These are phyloP conservation scores for Portevinia maculata DNA, from an alignment of 2,888 invertebrate genomes.

Conservation along the genomic window DNA sequence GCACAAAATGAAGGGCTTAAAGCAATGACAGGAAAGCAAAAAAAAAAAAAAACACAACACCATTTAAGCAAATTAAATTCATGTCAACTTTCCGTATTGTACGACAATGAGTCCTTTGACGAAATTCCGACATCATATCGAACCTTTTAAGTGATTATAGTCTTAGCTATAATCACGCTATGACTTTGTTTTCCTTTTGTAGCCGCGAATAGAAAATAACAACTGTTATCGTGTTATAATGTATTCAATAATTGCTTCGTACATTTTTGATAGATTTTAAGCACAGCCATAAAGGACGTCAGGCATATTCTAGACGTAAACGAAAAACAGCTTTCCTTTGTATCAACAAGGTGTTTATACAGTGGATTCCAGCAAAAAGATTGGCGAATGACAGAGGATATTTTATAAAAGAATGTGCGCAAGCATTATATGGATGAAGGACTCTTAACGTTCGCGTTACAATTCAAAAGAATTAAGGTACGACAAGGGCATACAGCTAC, in stretches of 20 bases:
- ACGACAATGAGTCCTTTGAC: conserved; percentile 34
- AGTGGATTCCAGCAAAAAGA: not conserved
- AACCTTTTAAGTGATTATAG: conserved; percentile 66
- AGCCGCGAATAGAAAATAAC: too few species aligned
- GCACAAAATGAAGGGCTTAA: conserved; percentile 67
- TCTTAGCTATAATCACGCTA: conserved; percentile 2
- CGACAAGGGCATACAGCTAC: too few species aligned
- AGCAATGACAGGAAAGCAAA: too few species aligned
- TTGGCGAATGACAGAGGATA: conserved; percentile 23
- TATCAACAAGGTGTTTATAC: conserved; percentile 40
- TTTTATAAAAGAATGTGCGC: conserved; percentile 28
- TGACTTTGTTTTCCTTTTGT: not conserved
- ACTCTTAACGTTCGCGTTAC: conserved; percentile 22
- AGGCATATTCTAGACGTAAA: conserved; percentile 26
- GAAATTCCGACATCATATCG: conserved; percentile 40
- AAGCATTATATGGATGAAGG: conserved; percentile 1
- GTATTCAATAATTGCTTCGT: conserved; percentile 13
- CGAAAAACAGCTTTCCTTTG: conserved; percentile 27
- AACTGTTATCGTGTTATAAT: too few species aligned
- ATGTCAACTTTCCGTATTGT: conserved; percentile 51
- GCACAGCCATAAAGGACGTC: not conserved
- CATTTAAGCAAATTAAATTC: conserved; percentile 68
- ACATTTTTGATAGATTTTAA: conserved; percentile 55
- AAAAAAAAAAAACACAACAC: conserved; percentile 24
- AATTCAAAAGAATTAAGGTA: conserved; percentile 12